phyloP scores from a whole-genome alignment of 2,113 vertebrate genomes.

The Gavia stellata region DNA sequence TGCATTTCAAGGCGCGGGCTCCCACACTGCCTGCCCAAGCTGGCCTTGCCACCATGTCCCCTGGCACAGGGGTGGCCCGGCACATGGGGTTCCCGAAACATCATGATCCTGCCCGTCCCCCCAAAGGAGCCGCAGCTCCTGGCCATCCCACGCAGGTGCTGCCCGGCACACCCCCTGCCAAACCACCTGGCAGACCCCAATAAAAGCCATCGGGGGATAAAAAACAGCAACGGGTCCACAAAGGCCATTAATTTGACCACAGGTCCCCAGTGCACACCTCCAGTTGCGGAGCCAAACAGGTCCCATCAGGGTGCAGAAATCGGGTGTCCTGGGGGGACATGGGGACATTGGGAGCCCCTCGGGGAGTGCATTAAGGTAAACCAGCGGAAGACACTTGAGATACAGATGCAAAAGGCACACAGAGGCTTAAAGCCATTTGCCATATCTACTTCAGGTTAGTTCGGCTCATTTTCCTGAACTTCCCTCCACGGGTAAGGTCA shows the following conservation, averaged over 20 bases:
- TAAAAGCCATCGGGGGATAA: not conserved
- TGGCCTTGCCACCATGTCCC: not conserved
- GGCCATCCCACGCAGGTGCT: not conserved
- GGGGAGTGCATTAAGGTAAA: not conserved
- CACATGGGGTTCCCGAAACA: not conserved
- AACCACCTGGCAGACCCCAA: not conserved
- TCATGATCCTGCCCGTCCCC: fast-evolving
- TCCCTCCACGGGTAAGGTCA: not conserved
- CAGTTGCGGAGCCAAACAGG: not conserved
- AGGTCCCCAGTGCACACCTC: not conserved
- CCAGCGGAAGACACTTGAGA: not conserved
- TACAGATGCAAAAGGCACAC: not conserved
- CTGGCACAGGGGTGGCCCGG: not conserved
- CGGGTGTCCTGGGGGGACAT: fast-evolving
- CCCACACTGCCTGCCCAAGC: not conserved
- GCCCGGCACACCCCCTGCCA: not conserved
- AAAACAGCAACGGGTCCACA: not conserved
- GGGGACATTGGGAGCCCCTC: fast-evolving
- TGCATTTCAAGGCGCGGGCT: fast-evolving
- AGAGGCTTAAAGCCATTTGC: not conserved
- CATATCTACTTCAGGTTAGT: not conserved
- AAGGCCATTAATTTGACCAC: not conserved
- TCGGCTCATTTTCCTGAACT: not conserved
- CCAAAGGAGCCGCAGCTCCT: not conserved
- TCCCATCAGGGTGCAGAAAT: not conserved